Evolutionary conservation across 2,113 vertebrate species (phyloP), one percentile per base, ranked within the genome.

Genomic region (Syrrhaptes paradoxus): DNA sequence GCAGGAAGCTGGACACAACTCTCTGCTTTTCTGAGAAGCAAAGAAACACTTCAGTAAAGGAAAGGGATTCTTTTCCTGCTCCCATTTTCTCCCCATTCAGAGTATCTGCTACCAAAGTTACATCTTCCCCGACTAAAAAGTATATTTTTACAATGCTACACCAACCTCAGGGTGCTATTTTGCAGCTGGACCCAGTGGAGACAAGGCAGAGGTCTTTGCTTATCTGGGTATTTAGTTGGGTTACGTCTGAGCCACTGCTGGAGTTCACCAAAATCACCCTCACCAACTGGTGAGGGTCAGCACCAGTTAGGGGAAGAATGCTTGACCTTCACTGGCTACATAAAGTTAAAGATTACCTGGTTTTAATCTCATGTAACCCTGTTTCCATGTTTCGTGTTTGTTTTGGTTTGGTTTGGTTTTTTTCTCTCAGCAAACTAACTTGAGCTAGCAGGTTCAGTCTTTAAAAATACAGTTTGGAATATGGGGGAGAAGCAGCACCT

Each of bases 311-410:
- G 4, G 5, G 29, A 93, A 74, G 48, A 95, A 84, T 19, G 17
- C 59, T 67, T 91, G 76, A 89, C 76, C 57, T 92, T 85, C 43
- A 41, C 34, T 57, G 88, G 46, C 62, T 68, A 45, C 65, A 82
- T 48, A 32, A 89, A 95, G 66, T 86, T 94, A 93, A 94, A 93
- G 68, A 86, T 93, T 81, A 81, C 43, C 59, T 48, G 80, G 14
- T 67, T 81, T 93, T 71, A 84, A 84, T 59, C 86, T 89, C 48
- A 62, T 21, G 16, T 63, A 92, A 24, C n/a, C 43, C 32, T 29
- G 22, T 81, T 25, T 90, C 88, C 12, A n/a, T 34, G 29, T 77
- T 83, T 89, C 62, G 10, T 70, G 46, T 68, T 43, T 65, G 29
- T 34, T 4, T 1, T 51, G 49, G 11, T 68, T 43, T 51, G 49